Conservation (phyloP, 2,113 vertebrate genomes). For the Coryphaenoides rupestris region DNA sequence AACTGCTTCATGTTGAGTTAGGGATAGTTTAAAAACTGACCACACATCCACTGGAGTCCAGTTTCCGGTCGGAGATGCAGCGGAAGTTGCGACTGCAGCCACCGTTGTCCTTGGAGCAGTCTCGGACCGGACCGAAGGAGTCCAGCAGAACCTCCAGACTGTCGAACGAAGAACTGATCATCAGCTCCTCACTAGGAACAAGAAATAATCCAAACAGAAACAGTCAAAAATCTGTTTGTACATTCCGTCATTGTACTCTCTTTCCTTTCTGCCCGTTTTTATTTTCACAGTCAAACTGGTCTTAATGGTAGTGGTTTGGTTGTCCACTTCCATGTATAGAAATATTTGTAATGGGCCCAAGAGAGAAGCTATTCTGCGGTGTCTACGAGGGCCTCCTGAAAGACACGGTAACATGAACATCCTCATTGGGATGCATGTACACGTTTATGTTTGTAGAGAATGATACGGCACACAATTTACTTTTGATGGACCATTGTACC, state of each 20-base stretch:
- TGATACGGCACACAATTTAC: too few species aligned
- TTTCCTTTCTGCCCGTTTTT: not conserved
- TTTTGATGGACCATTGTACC: too few species aligned
- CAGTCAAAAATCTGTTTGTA: too few species aligned
- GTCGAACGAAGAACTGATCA: constrained; percentile 98
- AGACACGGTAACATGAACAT: too few species aligned
- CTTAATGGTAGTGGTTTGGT: not conserved
- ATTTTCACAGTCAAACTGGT: not conserved
- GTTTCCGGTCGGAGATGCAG: constrained; percentile 93
- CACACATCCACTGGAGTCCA: constrained; percentile 94
- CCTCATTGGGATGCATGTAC: too few species aligned
- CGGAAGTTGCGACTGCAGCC: constrained; percentile 98
- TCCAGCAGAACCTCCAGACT: constrained; percentile 95
- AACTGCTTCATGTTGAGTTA: too few species aligned
- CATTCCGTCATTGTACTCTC: too few species aligned
- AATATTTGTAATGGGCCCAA: not conserved
- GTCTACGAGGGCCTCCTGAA: too few species aligned
- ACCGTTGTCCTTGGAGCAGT: constrained; percentile 93
- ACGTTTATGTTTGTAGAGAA: too few species aligned
- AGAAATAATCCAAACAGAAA: too few species aligned
- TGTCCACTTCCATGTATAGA: not conserved
- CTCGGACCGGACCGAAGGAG: constrained; percentile 92
- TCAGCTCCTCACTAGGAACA: constrained; percentile 86
- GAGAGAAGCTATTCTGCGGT: too few species aligned
- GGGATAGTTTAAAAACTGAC: too few species aligned